Conservation (phyloP, 2,113 vertebrate genomes). For the Dipodomys merriami region DNA sequence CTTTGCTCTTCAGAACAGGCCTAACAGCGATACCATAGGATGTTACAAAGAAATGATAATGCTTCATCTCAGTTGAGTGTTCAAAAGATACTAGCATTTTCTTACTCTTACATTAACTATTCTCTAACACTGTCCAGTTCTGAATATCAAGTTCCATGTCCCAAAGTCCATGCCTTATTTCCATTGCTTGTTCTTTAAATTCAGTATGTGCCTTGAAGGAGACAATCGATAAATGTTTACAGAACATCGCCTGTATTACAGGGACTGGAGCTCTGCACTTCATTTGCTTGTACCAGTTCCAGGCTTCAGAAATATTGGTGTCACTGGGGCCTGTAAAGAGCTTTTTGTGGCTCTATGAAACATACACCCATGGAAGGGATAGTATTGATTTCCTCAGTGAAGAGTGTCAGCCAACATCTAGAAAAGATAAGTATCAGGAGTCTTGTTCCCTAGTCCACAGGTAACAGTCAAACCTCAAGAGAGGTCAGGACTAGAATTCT, state of each 20-base stretch:
- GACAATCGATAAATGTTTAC: neutral
- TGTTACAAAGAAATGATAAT: neutral
- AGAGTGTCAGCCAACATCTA: slow-evolving; percentile 23
- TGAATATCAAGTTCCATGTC: neutral
- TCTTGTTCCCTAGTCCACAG: neutral
- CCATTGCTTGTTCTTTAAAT: slow-evolving; percentile 5
- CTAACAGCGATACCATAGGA: neutral
- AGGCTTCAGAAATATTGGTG: neutral
- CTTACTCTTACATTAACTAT: neutral
- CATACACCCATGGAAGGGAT: neutral
- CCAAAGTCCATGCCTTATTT: neutral
- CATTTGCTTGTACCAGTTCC: neutral
- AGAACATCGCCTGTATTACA: neutral
- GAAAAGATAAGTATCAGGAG: neutral
- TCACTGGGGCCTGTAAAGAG: neutral
- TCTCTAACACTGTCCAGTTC: neutral
- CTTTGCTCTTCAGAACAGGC: slow-evolving; percentile 1
- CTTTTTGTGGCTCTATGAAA: neutral
- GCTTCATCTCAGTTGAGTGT: neutral
- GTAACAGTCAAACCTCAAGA: neutral
- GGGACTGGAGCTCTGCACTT: neutral
- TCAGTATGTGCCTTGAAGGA: neutral
- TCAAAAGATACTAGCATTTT: neutral
- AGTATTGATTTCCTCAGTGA: neutral
- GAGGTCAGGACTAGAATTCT: neutral